These are phyloP conservation scores for Esperia sulphurella DNA, from an alignment of 2,888 invertebrate genomes.

Conservation along the genomic window DNA sequence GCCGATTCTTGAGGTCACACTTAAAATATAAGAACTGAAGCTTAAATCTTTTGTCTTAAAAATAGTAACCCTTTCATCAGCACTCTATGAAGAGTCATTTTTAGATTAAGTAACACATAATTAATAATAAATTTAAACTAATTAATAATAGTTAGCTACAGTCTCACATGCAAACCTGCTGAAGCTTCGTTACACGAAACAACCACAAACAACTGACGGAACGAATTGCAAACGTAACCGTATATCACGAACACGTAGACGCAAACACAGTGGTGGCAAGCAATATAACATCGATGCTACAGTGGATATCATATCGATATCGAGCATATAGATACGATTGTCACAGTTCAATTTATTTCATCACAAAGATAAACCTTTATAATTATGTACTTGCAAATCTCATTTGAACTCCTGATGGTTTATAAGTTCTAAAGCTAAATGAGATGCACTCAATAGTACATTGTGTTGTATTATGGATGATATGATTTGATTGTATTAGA, in stretches of 20 bases:
- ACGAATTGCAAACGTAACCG: constrained; percentile 52
- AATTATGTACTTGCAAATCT: too few species aligned
- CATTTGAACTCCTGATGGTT: too few species aligned
- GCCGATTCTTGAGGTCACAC: too few species aligned
- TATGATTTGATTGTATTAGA: too few species aligned
- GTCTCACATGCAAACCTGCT: not conserved
- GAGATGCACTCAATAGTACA: too few species aligned
- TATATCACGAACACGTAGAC: constrained; percentile 51
- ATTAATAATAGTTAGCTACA: not conserved
- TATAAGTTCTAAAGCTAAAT: too few species aligned
- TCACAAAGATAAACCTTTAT: too few species aligned
- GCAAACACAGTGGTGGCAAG: constrained; percentile 40
- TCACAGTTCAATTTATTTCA: constrained; percentile 38
- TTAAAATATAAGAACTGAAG: too few species aligned
- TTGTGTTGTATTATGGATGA: too few species aligned
- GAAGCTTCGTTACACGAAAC: not conserved
- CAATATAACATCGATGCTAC: constrained; percentile 38
- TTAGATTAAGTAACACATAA: not conserved
- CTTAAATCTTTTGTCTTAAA: too few species aligned
- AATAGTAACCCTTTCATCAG: too few species aligned
- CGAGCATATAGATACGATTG: constrained; percentile 34
- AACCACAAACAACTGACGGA: constrained; percentile 35
- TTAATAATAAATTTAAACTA: not conserved
- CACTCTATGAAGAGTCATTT: too few species aligned
- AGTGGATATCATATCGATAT: constrained; percentile 25